Conservation (phyloP, 2,888 invertebrate genomes). For the Ormia ochracea region DNA sequence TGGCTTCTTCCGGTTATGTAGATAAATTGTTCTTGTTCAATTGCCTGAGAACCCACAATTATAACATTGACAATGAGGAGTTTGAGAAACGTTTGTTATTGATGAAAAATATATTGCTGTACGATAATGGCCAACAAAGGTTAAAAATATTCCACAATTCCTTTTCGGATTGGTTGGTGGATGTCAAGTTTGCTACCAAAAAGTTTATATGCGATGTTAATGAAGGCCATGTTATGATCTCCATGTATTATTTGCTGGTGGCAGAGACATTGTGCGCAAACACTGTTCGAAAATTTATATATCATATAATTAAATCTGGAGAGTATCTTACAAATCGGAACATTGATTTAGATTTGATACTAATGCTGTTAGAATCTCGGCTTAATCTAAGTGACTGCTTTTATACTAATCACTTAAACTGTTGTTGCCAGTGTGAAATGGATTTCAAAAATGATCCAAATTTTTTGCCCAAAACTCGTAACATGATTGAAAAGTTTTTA, state of each 20-base stretch:
- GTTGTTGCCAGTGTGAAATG: constrained; percentile 75
- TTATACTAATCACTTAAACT: constrained; percentile 78
- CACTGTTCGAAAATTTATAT: constrained; percentile 86
- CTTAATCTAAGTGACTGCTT: constrained; percentile 76
- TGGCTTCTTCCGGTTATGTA: constrained; percentile 91
- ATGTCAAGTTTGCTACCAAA: constrained; percentile 98
- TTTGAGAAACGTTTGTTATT: constrained; percentile 87
- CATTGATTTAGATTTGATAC: constrained; percentile 74
- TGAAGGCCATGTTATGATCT: constrained; percentile 92
- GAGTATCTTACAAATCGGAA: constrained; percentile 79
- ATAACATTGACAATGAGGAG: constrained; percentile 86
- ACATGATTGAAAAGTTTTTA: constrained; percentile 76
- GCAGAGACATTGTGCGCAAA: constrained; percentile 83
- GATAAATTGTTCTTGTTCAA: constrained; percentile 88
- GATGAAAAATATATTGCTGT: constrained; percentile 80
- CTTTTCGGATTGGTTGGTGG: constrained; percentile 95
- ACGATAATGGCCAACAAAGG: constrained; percentile 72
- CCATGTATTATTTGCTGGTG: constrained; percentile 87
- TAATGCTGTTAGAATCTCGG: constrained; percentile 75
- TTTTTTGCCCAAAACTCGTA: constrained; percentile 74
- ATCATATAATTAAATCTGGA: constrained; percentile 83
- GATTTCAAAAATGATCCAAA: constrained; percentile 76
- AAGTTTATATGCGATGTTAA: constrained; percentile 92
- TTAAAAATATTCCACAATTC: constrained; percentile 92
- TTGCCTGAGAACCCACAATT: constrained; percentile 88